Conservation (phyloP, 2,888 invertebrate species). For the Artemia sp. region DNA sequence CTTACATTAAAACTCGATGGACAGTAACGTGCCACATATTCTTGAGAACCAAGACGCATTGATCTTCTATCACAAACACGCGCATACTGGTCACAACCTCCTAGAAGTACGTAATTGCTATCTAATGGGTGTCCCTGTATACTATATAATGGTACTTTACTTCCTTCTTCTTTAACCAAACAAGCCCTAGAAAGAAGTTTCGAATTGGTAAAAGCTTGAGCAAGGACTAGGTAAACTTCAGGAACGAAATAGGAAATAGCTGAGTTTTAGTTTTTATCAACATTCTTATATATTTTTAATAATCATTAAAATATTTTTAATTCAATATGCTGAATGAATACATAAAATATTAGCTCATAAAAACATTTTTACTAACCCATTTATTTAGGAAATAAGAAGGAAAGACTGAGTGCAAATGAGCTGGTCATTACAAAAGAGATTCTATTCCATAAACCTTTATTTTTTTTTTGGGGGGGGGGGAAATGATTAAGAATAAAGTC, state of each 20-base stretch:
- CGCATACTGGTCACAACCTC: slow-evolving; percentile 61
- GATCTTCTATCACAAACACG: slow-evolving; percentile 48
- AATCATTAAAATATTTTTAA: too few relatives aligned
- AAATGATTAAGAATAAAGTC: too few relatives aligned
- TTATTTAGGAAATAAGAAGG: slow-evolving; percentile 16
- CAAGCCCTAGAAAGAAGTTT: too few relatives aligned
- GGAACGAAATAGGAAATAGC: too few relatives aligned
- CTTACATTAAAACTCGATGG: too few relatives aligned
- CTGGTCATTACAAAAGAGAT: slow-evolving; percentile 30
- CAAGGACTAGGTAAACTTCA: too few relatives aligned
- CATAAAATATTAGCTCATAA: slow-evolving; percentile 28
- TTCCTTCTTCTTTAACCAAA: slow-evolving; percentile 36
- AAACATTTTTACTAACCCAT: slow-evolving; percentile 15
- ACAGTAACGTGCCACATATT: background rate
- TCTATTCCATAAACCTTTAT: too few relatives aligned
- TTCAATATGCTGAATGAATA: slow-evolving; percentile 30
- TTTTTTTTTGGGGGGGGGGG: too few relatives aligned
- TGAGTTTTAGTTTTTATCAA: too few relatives aligned
- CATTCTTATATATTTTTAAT: too few relatives aligned
- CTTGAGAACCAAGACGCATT: background rate
- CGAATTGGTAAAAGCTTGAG: too few relatives aligned
- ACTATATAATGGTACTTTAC: slow-evolving; percentile 62
- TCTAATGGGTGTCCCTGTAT: slow-evolving; percentile 66
- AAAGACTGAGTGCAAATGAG: background rate
- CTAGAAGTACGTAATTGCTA: slow-evolving; percentile 57